Evolutionary conservation across 2,797 vertebrate species (phyloP).

Genomic region (Characodon lateralis): DNA sequence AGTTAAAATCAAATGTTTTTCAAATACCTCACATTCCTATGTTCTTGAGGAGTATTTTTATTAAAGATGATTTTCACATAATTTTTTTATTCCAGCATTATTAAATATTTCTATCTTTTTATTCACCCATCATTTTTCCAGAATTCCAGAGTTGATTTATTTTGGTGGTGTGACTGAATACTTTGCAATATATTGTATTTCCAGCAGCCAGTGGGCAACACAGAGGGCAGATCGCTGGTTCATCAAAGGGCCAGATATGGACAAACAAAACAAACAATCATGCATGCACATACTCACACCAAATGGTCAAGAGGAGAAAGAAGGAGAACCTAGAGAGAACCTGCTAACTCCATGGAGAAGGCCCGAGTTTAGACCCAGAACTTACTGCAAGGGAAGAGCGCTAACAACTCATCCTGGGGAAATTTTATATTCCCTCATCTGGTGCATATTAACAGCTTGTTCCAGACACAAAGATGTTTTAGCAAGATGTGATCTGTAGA

Average conservation of each 20-base stretch:
- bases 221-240: not conserved
- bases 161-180: too few species aligned
- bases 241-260: not conserved
- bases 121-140: not conserved
- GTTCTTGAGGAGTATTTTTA: not conserved
- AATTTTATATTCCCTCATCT: too few species aligned
- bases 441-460: too few species aligned
- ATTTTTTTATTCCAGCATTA: not conserved
- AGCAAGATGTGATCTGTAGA: not conserved
- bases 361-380: not conserved
- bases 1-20: too few species aligned
- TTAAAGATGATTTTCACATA: not conserved
- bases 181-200: not conserved
- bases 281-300: not conserved
- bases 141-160: too few species aligned
- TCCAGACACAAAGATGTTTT: not conserved
- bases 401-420: not conserved
- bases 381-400: not conserved
- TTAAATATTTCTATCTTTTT: not conserved
- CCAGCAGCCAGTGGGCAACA: not conserved
- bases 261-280: not conserved
- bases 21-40: not conserved
- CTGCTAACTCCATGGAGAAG: not conserved
- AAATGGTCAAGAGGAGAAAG: not conserved
- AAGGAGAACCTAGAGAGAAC: not conserved